Evolutionary conservation across 2,888 invertebrate species (phyloP).

Genomic region (Drosophila trichaetosa): DNA sequence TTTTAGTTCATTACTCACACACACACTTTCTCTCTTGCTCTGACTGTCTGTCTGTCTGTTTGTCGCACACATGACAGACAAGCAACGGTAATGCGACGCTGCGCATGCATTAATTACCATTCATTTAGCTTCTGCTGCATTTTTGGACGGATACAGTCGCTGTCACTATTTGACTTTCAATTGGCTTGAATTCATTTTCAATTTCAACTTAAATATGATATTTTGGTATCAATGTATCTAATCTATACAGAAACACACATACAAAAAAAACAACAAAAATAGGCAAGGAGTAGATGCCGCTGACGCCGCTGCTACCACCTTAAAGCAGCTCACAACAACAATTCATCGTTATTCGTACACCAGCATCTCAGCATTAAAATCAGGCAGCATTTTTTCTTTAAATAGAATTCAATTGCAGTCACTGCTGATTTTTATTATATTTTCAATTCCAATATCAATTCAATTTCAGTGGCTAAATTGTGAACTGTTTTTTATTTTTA

Average conservation of each 20-base stretch:
- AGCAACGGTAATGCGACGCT: constrained; percentile 21
- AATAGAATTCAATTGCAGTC: constrained; percentile 24
- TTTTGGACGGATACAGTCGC: constrained; percentile 22
- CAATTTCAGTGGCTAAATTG: constrained; percentile 26
- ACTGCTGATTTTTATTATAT: constrained; percentile 6
- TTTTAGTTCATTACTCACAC: constrained; percentile 4
- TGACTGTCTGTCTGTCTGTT: background rate
- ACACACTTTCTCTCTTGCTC: constrained; percentile 33
- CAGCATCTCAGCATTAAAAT: constrained; percentile 33
- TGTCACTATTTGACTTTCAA: constrained; percentile 35
- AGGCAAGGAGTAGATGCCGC: constrained; percentile 22
- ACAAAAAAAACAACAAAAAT: constrained; percentile 8
- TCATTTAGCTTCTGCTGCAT: constrained; percentile 39
- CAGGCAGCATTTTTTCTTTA: constrained; percentile 22
- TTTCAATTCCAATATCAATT: constrained; percentile 5
- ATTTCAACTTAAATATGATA: constrained; percentile 39
- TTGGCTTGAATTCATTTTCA: constrained; percentile 36
- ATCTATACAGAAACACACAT: background rate
- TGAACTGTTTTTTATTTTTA: constrained; percentile 47
- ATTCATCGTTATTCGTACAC: constrained; percentile 38
- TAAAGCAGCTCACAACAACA: constrained; percentile 33
- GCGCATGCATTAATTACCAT: constrained; percentile 51
- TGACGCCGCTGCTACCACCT: constrained; percentile 26
- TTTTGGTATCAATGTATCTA: constrained; percentile 36
- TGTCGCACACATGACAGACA: background rate